phyloP scores from a whole-genome alignment of 2,888 invertebrate genomes.

The Rotaria magnacalcarata region DNA sequence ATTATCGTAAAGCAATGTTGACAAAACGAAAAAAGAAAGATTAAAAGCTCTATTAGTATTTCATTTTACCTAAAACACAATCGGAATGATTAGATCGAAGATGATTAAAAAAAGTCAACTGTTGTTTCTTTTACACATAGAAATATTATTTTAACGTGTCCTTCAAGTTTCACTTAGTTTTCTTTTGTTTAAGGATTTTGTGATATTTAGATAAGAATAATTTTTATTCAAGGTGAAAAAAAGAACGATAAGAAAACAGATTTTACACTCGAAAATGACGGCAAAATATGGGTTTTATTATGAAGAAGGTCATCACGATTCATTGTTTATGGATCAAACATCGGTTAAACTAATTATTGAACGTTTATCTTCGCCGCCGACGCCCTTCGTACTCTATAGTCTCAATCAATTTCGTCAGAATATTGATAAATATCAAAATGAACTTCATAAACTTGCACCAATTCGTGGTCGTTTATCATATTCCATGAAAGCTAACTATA shows the following conservation, averaged over 20 bases:
- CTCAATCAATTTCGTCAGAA: neutral
- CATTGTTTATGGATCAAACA: constrained; percentile 11
- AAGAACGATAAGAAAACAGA: neutral
- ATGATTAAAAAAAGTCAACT: too few relatives aligned
- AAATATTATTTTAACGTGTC: neutral
- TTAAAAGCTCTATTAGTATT: too few relatives aligned
- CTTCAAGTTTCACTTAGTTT: neutral
- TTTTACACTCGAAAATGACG: neutral
- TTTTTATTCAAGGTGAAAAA: neutral
- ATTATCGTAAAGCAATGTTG: too few relatives aligned
- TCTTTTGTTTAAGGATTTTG: neutral
- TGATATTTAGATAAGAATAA: neutral
- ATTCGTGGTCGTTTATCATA: constrained; percentile 50
- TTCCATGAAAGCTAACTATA: constrained; percentile 58
- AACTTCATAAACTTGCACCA: neutral
- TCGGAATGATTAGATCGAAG: too few relatives aligned
- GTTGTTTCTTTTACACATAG: too few relatives aligned
- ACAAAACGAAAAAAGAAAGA: too few relatives aligned
- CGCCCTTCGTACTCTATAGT: constrained; percentile 28
- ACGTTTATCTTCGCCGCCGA: neutral
- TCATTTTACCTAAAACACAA: too few relatives aligned
- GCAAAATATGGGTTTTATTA: constrained; percentile 14
- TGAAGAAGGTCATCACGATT: neutral
- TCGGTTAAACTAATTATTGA: neutral
- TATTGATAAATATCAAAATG: neutral